Percentiles rank a stretch among this genome's conserved stretches.
phyloP scores from a whole-genome alignment of 2,113 vertebrate species.

The Cyanistes caeruleus region DNA sequence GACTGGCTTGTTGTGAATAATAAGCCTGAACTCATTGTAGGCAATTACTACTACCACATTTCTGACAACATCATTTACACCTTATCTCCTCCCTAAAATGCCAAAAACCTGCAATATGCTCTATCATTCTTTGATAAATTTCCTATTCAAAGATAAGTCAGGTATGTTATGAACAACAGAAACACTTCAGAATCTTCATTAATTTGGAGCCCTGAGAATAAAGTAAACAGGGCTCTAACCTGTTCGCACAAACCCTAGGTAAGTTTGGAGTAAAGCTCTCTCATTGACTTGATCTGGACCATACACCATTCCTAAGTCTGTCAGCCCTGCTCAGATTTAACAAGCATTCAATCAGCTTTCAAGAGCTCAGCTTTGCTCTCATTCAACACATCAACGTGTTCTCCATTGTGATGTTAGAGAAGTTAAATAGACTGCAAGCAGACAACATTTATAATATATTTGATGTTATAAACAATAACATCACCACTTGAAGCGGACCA shows the following conservation, averaged over 20 bases:
- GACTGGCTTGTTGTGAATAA: neutral
- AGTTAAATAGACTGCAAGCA: neutral
- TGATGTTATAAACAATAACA: neutral
- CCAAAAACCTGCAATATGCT: neutral
- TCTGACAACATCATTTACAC: neutral
- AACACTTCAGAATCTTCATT: neutral
- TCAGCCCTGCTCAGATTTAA: neutral
- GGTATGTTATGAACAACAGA: neutral
- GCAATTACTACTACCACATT: neutral
- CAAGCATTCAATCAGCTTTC: neutral
- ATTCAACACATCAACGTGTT: neutral
- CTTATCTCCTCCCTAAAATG: slow-evolving; percentile 13
- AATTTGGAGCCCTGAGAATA: neutral
- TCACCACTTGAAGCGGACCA: neutral
- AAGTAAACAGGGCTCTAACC: neutral
- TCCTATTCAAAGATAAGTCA: neutral
- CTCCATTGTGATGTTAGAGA: neutral
- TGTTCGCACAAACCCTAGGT: neutral
- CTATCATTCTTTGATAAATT: neutral
- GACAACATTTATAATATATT: neutral
- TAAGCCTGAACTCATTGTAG: neutral
- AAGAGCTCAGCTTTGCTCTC: neutral
- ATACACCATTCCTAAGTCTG: neutral
- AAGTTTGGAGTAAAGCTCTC: neutral
- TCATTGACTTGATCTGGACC: neutral